Evolutionary conservation across 2,888 invertebrate species (phyloP).

Genomic region (Pycnomerus fuliginosus): DNA sequence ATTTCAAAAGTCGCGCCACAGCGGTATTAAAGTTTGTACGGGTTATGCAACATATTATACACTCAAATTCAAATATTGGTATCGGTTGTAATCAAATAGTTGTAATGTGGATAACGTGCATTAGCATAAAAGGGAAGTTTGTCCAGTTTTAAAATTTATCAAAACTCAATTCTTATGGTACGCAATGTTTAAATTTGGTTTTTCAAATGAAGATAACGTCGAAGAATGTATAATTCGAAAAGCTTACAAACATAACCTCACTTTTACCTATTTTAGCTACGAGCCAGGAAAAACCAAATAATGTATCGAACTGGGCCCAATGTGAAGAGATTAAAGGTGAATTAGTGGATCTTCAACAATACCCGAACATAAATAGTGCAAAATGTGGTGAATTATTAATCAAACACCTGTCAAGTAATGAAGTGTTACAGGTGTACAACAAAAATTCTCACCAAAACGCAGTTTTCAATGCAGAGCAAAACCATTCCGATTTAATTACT

Average conservation of each 20-base stretch:
- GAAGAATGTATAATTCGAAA: constrained; percentile 3
- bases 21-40: too few species aligned
- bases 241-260: constrained; percentile 18
- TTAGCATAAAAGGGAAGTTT: too few species aligned
- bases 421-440: constrained; percentile 43
- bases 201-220: constrained; percentile 23
- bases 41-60: too few species aligned
- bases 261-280: constrained; percentile 11
- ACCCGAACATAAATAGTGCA: constrained; percentile 20
- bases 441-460: constrained; percentile 18
- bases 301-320: constrained; percentile 21
- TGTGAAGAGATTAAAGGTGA: constrained; percentile 23
- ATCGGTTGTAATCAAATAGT: too few species aligned
- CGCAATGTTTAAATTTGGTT: constrained; percentile 37
- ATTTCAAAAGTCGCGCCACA: too few species aligned
- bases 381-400: constrained; percentile 45
- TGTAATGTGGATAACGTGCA: too few species aligned
- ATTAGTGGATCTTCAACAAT: constrained; percentile 2
- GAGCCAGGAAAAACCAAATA: constrained; percentile 5
- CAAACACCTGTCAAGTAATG: constrained; percentile 53
- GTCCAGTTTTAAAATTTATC: too few species aligned
- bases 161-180: too few species aligned
- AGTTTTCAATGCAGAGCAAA: constrained; percentile 59
- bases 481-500: constrained; percentile 72
- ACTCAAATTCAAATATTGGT: too few species aligned